Percentiles rank a stretch among this genome's conserved stretches.
phyloP scores from a whole-genome alignment of 2,888 invertebrate species.

The Eilema sororculum region DNA sequence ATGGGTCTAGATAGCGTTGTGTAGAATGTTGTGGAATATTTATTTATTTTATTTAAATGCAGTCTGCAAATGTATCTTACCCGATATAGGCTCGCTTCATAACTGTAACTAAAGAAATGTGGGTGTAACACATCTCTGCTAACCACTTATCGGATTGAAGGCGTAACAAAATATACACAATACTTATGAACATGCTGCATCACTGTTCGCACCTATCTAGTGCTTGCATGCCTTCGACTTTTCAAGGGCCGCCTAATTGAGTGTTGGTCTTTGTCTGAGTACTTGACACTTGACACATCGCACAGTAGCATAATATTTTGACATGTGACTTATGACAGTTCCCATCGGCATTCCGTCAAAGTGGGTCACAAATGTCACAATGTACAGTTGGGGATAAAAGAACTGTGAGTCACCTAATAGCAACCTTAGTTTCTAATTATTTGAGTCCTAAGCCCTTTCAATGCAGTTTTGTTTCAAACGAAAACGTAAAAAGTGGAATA shows the following conservation, averaged over 20 bases:
- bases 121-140: neutral
- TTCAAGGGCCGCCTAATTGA: conserved; percentile 17
- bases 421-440: too few species aligned
- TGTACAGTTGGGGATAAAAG: conserved; percentile 19
- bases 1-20: too few species aligned
- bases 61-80: neutral
- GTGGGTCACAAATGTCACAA: conserved; percentile 63
- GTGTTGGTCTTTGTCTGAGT: conserved; percentile 23
- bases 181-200: neutral
- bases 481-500: too few species aligned
- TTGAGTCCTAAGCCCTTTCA: too few species aligned
- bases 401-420: too few species aligned
- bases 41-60: too few species aligned
- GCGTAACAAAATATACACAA: neutral
- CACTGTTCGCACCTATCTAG: conserved; percentile 18
- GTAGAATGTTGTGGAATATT: too few species aligned
- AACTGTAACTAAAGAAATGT: neutral
- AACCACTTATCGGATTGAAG: neutral
- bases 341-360: conserved; percentile 59
- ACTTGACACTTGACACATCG: conserved; percentile 18
- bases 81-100: neutral
- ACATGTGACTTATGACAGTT: conserved; percentile 40
- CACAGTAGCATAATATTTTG: conserved; percentile 16
- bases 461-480: too few species aligned
- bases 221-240: conserved; percentile 33